phyloP scores from a whole-genome alignment of 2,888 invertebrate genomes.

The Taphrorychus bicolor region DNA sequence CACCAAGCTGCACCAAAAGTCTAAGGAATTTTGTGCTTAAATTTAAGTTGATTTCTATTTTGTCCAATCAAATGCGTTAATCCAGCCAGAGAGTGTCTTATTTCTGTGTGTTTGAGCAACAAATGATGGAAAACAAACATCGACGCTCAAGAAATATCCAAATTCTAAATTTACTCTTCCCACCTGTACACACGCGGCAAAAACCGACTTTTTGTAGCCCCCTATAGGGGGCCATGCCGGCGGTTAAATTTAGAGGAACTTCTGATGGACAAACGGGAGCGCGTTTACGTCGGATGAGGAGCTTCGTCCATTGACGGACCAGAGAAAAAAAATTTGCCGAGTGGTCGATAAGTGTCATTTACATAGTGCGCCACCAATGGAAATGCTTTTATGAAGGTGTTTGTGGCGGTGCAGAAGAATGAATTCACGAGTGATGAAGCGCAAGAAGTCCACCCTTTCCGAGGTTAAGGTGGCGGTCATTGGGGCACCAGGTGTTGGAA shows the following conservation, averaged over 20 bases:
- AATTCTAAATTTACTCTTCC: conserved; percentile 26
- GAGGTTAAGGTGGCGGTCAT: conserved; percentile 92
- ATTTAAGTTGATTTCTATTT: too few relatives aligned
- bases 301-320: neutral
- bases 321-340: neutral
- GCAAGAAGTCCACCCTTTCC: conserved; percentile 88
- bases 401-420: conserved; percentile 53
- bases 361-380: neutral
- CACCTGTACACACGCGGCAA: conserved; percentile 25
- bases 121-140: too few relatives aligned
- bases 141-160: too few relatives aligned
- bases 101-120: neutral
- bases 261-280: neutral
- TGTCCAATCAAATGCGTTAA: neutral
- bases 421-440: conserved; percentile 82
- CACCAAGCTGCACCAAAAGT: too few relatives aligned
- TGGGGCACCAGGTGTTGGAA: conserved; percentile 89
- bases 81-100: neutral
- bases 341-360: neutral
- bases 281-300: neutral
- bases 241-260: conserved; percentile 32
- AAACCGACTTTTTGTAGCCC: conserved; percentile 11
- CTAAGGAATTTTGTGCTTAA: too few relatives aligned
- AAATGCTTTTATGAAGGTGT: too few relatives aligned
- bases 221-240: conserved; percentile 1